Evolutionary conservation across 2,113 vertebrate genomes (phyloP), one percentile per base, ranked within the genome.

Genomic region (Forbesichthys agassizii): DNA sequence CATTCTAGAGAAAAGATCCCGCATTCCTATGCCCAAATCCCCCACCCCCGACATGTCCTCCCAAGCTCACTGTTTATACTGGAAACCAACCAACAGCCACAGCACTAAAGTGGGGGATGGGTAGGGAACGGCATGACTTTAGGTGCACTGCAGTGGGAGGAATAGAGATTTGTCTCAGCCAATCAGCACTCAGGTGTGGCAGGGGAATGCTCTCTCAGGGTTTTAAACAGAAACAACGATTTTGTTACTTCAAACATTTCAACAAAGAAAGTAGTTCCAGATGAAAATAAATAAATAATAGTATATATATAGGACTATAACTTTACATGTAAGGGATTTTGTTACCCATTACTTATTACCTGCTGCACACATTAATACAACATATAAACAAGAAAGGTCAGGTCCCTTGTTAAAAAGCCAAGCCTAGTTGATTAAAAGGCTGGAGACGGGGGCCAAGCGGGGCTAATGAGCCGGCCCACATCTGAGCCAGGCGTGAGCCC

Each of bases 341-440:
- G 3, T 42, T 42, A 42, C 36, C 7, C 36, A 42, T 42, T 42
- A 42, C 27, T 27, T 10, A 42, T 6, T 42, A 42, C 36, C 36
- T 42, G 36, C 5, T 42, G 7, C 36, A 42, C 36, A 42, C 36
- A 42, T 42, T 42, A 42, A 42, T 42, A 42, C 7, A 42, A 42
- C 36, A 42, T 7, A 42, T 42, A 42, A 18, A 48, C 11, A 52
- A 11, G 42, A 20, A 42, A 62, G 58, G 36, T 71, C 61, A 48
- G 47, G 27, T 42, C 48, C 46, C 42, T 59, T 48, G 57, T 68
- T 46, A 70, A 70, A 52, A 54, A 46, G 27, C 27, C 27, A 27
- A 27, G 27, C 27, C 27, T 3, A 27, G 27, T 27, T 42, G 4
- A 42, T 42, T 4, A 66, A 20, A 51, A 11, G 18, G 9, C 11